These are phyloP conservation scores for Callyntrura guangdongensis DNA, from an alignment of 2,888 invertebrate genomes.

Conservation along the genomic window DNA sequence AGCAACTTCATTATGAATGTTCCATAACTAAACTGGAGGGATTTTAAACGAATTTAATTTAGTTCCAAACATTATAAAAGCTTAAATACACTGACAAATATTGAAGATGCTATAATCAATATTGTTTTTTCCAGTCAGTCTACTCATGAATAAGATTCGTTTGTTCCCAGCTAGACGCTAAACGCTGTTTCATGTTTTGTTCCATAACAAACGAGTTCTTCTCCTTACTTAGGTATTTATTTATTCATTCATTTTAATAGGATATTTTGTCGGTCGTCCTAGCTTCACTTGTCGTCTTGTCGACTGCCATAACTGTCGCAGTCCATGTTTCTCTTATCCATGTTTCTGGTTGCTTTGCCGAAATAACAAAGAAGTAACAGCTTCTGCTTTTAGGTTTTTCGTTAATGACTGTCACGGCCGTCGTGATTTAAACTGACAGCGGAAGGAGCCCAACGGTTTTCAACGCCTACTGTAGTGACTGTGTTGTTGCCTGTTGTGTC, in stretches of 20 bases:
- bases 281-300: conserved; percentile 43
- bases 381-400: not conserved
- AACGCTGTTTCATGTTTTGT: not conserved
- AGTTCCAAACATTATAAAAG: no score
- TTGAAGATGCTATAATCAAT: no score
- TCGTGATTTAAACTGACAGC: conserved; percentile 84
- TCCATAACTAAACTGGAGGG: no score
- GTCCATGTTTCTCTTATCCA: conserved; percentile 10
- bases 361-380: not conserved
- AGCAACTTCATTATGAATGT: no score
- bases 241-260: conserved; percentile 55
- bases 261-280: conserved; percentile 66
- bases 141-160: no score
- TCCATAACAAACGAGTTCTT: not conserved
- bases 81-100: no score
- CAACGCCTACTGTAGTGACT: conserved; percentile 69
- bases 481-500: not conserved
- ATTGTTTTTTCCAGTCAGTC: no score
- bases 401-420: conserved; percentile 9
- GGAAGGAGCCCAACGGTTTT: conserved; percentile 84
- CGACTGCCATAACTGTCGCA: not conserved
- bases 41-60: no score
- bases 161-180: no score
- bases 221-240: not conserved
- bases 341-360: not conserved